Base-by-base conservation (phyloP, 2,113 vertebrate species). In the Salvator merianae region DNA sequence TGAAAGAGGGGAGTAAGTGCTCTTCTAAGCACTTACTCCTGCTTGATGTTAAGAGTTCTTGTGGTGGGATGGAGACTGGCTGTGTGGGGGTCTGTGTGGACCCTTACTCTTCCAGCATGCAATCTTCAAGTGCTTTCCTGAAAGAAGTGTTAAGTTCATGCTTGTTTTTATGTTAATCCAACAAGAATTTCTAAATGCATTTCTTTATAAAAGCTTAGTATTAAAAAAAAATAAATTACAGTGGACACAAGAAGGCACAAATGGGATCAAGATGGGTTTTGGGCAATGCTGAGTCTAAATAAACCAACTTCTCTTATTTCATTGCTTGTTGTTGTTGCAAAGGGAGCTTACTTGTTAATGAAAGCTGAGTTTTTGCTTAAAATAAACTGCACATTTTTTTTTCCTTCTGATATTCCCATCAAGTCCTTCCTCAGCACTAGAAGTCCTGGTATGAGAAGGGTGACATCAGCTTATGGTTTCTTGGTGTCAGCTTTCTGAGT, bases 401-500 rank as follows among this genome's bases (percentile, higher is more conserved):
- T 90, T 91, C 28, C 43, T 90, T 85, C 72, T 91, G 40, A 10
- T 68, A 1, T 90, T 69, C 28, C 70, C 5, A 5, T 28, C 6
- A 75, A 55, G 68, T 59, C 83, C 38, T 50, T 82, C 63, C 14
- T 34, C 28, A 50, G 32, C 32, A 66, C 34, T 73, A 50, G 70
- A 73, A 34, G 78, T 81, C 83, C 34, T 83, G 78, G 2, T 50
- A 82, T 82, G 76, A 85, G 83, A 90, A 89, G 28, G 83, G 70
- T 83, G 86, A 90, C 83, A 87, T 65, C 0, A 5, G 70, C 85
- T 86, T 84, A 90, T 89, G 89, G 85, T 93, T 86, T 84, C 84
- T 89, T 89, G 89, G 85, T 93, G 91, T 88, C 84, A 85, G 83
- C 36, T 77, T 40, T 89, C 81, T 90, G 87, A 94, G 87, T 91